Evolutionary conservation across 2,888 invertebrate genomes (phyloP).

Genomic region (Ametastegia equiseti): DNA sequence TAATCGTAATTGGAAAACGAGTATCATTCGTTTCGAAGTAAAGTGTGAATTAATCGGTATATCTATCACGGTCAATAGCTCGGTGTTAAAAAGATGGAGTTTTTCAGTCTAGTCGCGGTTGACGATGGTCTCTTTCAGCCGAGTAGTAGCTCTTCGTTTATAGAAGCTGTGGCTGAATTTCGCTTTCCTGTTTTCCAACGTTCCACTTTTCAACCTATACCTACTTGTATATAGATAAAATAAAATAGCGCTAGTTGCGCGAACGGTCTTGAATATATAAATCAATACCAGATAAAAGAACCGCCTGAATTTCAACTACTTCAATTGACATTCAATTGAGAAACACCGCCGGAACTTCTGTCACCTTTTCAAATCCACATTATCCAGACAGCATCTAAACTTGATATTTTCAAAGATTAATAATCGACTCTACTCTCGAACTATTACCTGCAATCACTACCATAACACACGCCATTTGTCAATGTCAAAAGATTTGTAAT

Average conservation of each 20-base stretch:
- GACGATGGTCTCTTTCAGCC: background rate
- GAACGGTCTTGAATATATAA: background rate
- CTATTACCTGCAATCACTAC: background rate
- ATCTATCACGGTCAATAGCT: slow-evolving; percentile 8
- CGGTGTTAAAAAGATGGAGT: background rate
- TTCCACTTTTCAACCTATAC: slow-evolving; percentile 19
- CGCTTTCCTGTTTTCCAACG: slow-evolving; percentile 21
- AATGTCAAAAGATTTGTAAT: background rate
- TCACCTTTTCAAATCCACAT: background rate
- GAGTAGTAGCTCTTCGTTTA: background rate
- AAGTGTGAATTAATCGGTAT: background rate
- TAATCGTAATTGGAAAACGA: background rate
- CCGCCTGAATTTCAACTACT: background rate
- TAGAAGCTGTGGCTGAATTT: slow-evolving; percentile 27
- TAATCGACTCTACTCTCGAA: background rate
- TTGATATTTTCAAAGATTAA: background rate
- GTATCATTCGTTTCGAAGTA: background rate
- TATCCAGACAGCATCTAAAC: background rate
- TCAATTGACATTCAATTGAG: background rate
- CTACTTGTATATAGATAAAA: no score
- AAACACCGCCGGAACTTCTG: slow-evolving; percentile 22
- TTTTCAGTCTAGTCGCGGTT: background rate
- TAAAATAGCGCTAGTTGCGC: background rate
- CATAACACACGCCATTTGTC: background rate
- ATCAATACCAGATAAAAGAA: slow-evolving; percentile 18